Conservation (phyloP, 2,888 invertebrate genomes). For the Thera britannica region DNA sequence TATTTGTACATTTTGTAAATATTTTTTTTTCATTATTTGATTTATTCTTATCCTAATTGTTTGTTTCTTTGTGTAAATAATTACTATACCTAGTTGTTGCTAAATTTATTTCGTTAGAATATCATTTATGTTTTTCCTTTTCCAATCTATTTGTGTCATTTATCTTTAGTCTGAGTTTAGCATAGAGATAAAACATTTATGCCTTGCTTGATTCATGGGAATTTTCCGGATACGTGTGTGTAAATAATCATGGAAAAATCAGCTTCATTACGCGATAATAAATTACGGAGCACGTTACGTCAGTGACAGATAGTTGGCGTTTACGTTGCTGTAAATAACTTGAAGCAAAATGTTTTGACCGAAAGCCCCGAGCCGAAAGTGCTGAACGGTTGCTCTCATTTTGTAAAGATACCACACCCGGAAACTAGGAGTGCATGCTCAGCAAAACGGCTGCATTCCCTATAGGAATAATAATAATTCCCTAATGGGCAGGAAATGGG, state of each 20-base stretch:
- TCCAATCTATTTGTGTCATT: background rate
- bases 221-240: conserved; percentile 32
- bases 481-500: too few species aligned
- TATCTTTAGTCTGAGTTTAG: conserved; percentile 14
- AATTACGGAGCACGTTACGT: conserved; percentile 34
- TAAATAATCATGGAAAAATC: conserved; percentile 36
- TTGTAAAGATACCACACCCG: too few species aligned
- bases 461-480: too few species aligned
- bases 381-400: conserved; percentile 1
- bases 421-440: too few species aligned
- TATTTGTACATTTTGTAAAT: background rate
- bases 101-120: background rate
- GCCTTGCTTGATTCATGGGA: conserved; percentile 19
- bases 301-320: conserved; percentile 33
- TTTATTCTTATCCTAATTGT: too few species aligned
- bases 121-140: background rate
- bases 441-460: too few species aligned
- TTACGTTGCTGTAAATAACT: conserved; percentile 30
- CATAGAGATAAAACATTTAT: conserved; percentile 12
- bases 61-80: background rate
- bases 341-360: conserved; percentile 26
- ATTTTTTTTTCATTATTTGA: background rate
- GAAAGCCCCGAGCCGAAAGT: background rate
- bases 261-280: conserved; percentile 30
- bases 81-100: too few species aligned